Evolutionary conservation across 2,113 vertebrate genomes (phyloP).

Genomic region (Cephalophus harveyi): DNA sequence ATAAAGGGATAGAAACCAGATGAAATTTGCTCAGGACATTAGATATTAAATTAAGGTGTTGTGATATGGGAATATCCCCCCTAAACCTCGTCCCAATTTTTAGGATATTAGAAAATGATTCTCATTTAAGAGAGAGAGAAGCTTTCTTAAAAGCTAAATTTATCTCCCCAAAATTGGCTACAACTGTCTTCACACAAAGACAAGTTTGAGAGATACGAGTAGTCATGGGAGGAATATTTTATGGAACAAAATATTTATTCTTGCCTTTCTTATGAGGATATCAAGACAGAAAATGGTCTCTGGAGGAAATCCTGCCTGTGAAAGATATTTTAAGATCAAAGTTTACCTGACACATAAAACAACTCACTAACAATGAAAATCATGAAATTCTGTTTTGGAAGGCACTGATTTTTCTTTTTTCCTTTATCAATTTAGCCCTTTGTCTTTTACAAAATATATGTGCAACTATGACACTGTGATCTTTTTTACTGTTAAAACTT

Average conservation of each 20-base stretch:
- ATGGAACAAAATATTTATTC: slow-evolving; percentile 69
- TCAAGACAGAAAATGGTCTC: slow-evolving; percentile 57
- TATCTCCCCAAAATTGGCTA: neutral
- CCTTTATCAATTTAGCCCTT: slow-evolving; percentile 30
- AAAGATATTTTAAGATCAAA: slow-evolving; percentile 69
- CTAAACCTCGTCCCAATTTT: neutral
- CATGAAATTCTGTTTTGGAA: slow-evolving; percentile 63
- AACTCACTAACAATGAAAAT: slow-evolving; percentile 49
- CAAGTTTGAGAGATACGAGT: slow-evolving; percentile 37
- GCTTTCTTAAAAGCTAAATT: slow-evolving; percentile 24
- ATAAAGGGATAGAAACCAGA: neutral
- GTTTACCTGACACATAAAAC: slow-evolving; percentile 56
- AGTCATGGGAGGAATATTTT: slow-evolving; percentile 57
- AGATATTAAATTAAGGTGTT: neutral
- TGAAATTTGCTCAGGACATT: neutral
- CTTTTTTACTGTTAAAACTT: slow-evolving; percentile 43
- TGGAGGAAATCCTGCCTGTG: slow-evolving; percentile 60
- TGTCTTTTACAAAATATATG: slow-evolving; percentile 38
- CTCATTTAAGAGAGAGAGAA: neutral
- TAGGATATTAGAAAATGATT: slow-evolving; percentile 23
- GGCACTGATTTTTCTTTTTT: slow-evolving; percentile 45
- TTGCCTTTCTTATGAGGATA: slow-evolving; percentile 62
- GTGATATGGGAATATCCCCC: neutral
- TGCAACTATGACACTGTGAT: slow-evolving; percentile 41
- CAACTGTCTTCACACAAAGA: slow-evolving; percentile 28